Evolutionary conservation across 2,797 vertebrate species (phyloP), one percentile per base, ranked within the genome.

Genomic region (Phylloscopus collybita): DNA sequence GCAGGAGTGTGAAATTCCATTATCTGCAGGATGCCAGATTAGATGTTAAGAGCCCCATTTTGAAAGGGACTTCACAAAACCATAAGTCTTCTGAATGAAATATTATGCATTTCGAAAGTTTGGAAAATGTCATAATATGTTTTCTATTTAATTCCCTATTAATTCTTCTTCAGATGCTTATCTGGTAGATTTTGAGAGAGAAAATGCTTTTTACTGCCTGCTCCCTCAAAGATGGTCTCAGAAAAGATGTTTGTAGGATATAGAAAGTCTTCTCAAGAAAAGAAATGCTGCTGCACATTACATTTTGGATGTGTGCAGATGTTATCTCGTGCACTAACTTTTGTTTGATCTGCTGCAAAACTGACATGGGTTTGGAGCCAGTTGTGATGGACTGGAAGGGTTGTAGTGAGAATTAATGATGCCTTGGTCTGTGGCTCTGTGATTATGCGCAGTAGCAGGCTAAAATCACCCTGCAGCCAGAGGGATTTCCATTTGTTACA

Each of bases 251-350:
- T 54, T 61, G 30, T 16, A 59, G 36, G 32, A 32, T 44, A 45
- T 32, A 69, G 21, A 10, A 80, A 54, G 1, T 44, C 30, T 59
- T 72, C 38, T 62, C 6, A 40, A 47, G 57, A 36, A n/a, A 74
- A 69, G 5, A 69, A 45, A 22, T 5, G 4, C 6, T 62, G 6
- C 12, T 29, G 11, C 5, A 7, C 0, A 0, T 76, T 36, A 14
- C 60, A 38, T 23, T 47, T 80, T 82, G 57, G 23, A 54, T 11
- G 22, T 5, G 14, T 84, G 14, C 17, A 59, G 30, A 29, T 1
- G 0, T n/a, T 42, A 62, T 16, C 36, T 57, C 3, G 3, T 34
- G 34, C 34, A 4, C 25, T 19, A 84, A 38, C 3, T 60, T 53
- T 45, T 50, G 11, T 73, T 32, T 69, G 42, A 65, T 38, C 20